Conservation (phyloP, 1,140 invertebrate genomes). For the Stegodyphus mimosarum region DNA sequence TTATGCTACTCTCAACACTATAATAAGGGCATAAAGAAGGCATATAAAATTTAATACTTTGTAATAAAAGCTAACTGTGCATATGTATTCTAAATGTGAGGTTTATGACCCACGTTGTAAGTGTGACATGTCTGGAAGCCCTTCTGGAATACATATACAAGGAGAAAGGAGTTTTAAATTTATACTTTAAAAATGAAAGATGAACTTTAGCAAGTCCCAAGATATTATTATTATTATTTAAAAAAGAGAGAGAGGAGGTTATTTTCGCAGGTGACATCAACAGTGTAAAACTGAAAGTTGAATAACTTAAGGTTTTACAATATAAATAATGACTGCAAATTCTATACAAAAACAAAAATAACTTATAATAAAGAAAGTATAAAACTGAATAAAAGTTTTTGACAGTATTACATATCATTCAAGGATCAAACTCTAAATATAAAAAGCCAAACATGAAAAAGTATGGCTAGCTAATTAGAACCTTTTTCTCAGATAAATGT, state of each 20-base stretch:
- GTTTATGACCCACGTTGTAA: conserved; percentile 47
- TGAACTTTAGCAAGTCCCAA: too few relatives aligned
- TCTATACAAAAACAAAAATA: not conserved
- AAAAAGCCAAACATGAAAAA: too few relatives aligned
- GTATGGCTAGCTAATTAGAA: too few relatives aligned
- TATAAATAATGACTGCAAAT: not conserved
- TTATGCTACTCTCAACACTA: not conserved
- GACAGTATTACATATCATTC: too few relatives aligned
- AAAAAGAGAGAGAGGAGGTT: too few relatives aligned
- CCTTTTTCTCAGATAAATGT: too few relatives aligned
- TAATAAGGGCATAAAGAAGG: conserved; percentile 44
- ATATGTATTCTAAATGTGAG: conserved; percentile 61
- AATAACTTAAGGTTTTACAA: not conserved
- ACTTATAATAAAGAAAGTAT: too few relatives aligned
- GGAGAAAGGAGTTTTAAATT: conserved; percentile 36
- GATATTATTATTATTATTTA: too few relatives aligned
- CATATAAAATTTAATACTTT: conserved; percentile 58
- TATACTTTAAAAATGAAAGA: not conserved
- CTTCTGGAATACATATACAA: conserved; percentile 59
- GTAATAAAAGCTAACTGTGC: conserved; percentile 58
- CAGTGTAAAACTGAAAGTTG: not conserved
- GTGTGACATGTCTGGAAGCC: conserved; percentile 59
- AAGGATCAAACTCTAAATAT: too few relatives aligned
- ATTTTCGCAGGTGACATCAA: too few relatives aligned
- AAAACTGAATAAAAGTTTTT: too few relatives aligned